Evolutionary conservation across 2,888 invertebrate species (phyloP), one percentile per base, ranked within the genome.

Genomic region (Drosophila mulleri): DNA sequence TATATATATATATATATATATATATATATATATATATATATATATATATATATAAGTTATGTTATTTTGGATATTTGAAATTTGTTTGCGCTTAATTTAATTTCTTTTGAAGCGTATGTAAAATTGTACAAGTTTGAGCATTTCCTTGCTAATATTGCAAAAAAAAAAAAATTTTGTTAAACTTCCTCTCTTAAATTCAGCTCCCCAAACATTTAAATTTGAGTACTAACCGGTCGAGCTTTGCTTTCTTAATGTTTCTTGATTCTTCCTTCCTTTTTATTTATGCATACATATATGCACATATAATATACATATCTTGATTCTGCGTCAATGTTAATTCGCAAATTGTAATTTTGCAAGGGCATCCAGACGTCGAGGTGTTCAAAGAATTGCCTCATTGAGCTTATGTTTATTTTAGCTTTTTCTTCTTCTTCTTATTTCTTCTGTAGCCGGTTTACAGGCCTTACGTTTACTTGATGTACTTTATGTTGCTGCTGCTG

Each of bases 331-430:
- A 64, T 61, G 73, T 45, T 61, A 78, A 18, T 61, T 16, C 41
- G 8, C 50, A 73, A 66, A 71, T 62, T 73, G 18, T 58, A 58
- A 65, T 58, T 73, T 63, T 45, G 70, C 80, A 77, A 77, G 75
- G 71, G 77, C 77, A 79, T 75, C 29, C 41, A 50, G 41, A 37
- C 48, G 35, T 74, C 79, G 65, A 64, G 80, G 39, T 66, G 35
- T 65, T n/a, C n/a, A n/a, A n/a, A n/a, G n/a, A n/a, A n/a, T n/a
- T 60, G 37, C 58, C 64, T 45, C 64, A 73, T 58, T 63, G 57
- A 59, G 42, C 54, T 56, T 20, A 14, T 50, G 37, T 47, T 54
- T 29, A 29, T 29, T 29, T 29, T 29, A 8, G 1, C 26, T 42
- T 20, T 41, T 58, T 32, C 14, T 45, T 35, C 12, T 18, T 35